phyloP scores from a whole-genome alignment of 64 coral and sea anemone genomes.

The Catalaphyllia jardinei region DNA sequence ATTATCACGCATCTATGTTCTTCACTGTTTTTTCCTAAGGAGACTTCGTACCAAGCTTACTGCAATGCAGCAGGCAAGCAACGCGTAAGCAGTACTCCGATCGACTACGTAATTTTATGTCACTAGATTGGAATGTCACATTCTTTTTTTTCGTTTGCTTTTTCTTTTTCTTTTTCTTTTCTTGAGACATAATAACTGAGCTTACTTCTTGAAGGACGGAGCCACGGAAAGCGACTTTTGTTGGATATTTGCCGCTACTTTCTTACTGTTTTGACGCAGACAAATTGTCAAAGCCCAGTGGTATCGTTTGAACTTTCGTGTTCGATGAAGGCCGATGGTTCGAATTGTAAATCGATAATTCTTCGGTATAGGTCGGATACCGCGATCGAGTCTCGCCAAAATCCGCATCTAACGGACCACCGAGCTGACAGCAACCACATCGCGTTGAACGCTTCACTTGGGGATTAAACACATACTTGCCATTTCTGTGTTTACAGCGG shows the following conservation, averaged over 20 bases:
- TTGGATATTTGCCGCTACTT: not conserved
- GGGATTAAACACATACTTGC: conserved; percentile 52
- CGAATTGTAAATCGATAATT: not conserved
- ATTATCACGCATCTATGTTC: no score
- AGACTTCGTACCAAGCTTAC: no score
- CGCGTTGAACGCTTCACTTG: not conserved
- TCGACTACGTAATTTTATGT: no score
- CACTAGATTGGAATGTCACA: no score
- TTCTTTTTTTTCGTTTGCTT: no score
- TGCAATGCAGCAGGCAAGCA: no score
- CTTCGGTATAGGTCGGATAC: conserved; percentile 54
- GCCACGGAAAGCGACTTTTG: not conserved
- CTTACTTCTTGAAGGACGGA: not conserved
- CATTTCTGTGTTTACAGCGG: conserved; percentile 61
- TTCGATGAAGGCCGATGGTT: not conserved
- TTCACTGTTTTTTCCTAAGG: no score
- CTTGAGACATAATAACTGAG: no score
- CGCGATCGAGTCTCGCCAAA: conserved; percentile 28
- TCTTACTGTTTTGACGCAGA: not conserved
- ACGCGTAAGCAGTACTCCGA: no score
- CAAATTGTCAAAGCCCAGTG: conserved; percentile 28
- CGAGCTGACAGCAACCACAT: conserved; percentile 48
- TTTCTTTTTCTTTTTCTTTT: no score
- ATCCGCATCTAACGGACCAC: conserved; percentile 25
- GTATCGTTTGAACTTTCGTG: not conserved